Conservation (phyloP, 1,140 invertebrate genomes). For the Saccostrea cuccullata region DNA sequence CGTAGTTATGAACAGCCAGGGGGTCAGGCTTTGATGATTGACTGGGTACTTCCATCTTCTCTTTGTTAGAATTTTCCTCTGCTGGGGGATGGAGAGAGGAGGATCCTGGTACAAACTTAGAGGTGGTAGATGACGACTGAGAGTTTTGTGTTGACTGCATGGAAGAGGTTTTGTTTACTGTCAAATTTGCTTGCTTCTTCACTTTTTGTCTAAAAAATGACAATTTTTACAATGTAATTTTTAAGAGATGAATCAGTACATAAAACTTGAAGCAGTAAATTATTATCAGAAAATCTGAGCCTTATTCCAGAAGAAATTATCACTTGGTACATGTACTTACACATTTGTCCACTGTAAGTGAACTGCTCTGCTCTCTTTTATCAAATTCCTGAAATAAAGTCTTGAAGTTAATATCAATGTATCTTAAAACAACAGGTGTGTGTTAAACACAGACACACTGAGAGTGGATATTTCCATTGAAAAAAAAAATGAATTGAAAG, state of each 20-base stretch:
- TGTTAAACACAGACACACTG: background rate
- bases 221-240: too few species aligned
- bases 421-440: background rate
- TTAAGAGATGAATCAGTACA: too few species aligned
- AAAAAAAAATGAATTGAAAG: too few species aligned
- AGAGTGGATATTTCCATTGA: too few species aligned
- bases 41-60: background rate
- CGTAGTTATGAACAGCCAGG: conserved; percentile 38
- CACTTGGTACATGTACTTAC: conserved; percentile 59
- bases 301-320: background rate
- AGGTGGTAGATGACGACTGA: background rate
- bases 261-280: background rate
- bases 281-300: background rate
- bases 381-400: conserved; percentile 61
- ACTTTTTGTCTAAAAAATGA: conserved; percentile 61
- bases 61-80: background rate
- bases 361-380: conserved; percentile 73
- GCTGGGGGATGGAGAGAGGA: conserved; percentile 19
- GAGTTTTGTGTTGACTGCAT: conserved; percentile 33
- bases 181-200: conserved; percentile 57
- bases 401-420: background rate
- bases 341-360: conserved; percentile 71
- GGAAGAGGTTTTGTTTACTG: conserved; percentile 44
- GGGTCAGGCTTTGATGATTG: background rate
- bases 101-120: conserved; percentile 18